Percentiles rank a stretch among this genome's conserved stretches.
phyloP scores from a whole-genome alignment of 2,888 invertebrate species.

The Mythimna vitellina region DNA sequence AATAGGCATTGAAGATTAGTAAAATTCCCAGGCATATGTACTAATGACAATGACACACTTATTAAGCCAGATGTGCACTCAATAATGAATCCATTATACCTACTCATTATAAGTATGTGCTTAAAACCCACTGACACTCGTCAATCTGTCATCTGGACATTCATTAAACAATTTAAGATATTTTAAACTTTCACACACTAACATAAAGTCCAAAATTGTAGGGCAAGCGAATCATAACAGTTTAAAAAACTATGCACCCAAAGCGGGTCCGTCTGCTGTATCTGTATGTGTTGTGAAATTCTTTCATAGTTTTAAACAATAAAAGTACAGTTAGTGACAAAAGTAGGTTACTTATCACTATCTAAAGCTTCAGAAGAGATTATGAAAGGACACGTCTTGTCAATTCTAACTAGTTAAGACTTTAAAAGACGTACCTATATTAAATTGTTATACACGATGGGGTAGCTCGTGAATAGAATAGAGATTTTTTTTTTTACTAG shows the following conservation, averaged over 20 bases:
- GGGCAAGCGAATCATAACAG: constrained; percentile 5
- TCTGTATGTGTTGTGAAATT: neutral
- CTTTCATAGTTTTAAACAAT: constrained; percentile 2
- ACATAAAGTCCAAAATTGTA: constrained; percentile 24
- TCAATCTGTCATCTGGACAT: constrained; percentile 58
- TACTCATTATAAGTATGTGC: constrained; percentile 47
- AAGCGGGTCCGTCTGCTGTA: neutral
- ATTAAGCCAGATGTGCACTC: constrained; percentile 59
- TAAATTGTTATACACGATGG: neutral
- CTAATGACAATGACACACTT: constrained; percentile 54
- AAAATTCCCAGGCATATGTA: constrained; percentile 48
- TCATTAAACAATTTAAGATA: constrained; percentile 8
- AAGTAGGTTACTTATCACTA: constrained; percentile 3
- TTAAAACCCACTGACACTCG: constrained; percentile 53
- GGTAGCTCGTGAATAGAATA: neutral
- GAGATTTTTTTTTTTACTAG: neutral
- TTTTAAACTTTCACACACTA: constrained; percentile 24
- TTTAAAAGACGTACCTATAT: neutral
- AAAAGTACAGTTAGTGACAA: constrained; percentile 5
- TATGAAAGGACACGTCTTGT: constrained; percentile 10
- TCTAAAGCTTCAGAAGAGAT: neutral
- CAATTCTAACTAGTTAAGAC: neutral
- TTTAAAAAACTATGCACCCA: constrained; percentile 23
- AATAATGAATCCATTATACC: constrained; percentile 55
- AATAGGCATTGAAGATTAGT: constrained; percentile 12